These are phyloP conservation scores for Zygogramma bicolorata DNA, from an alignment of 2,888 invertebrate genomes.

Conservation along the genomic window DNA sequence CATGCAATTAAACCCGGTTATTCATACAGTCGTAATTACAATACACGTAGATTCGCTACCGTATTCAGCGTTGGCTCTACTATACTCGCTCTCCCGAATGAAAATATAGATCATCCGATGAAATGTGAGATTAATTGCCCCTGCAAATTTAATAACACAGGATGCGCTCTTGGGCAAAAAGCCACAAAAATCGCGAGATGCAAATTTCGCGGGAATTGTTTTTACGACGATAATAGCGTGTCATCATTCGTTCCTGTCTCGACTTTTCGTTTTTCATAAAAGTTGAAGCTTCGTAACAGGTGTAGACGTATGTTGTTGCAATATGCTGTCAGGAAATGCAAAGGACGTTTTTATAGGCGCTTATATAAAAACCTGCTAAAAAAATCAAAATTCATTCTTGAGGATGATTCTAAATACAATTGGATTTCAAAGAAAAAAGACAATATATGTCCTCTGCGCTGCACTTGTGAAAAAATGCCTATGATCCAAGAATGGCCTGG, in stretches of 20 bases:
- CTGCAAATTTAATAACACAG: constrained; percentile 31
- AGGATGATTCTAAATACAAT: too few relatives aligned
- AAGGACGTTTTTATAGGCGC: not conserved
- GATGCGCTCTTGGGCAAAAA: constrained; percentile 25
- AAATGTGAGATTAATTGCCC: constrained; percentile 27
- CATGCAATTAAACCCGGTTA: not conserved
- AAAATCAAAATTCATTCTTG: too few relatives aligned
- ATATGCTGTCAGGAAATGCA: not conserved
- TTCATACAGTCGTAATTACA: not conserved
- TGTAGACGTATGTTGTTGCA: not conserved
- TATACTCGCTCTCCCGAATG: not conserved
- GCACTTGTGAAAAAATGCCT: too few relatives aligned
- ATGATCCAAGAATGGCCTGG: too few relatives aligned
- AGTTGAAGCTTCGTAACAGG: not conserved
- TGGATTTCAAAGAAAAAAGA: too few relatives aligned
- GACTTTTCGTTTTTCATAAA: constrained; percentile 17
- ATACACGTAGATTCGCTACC: not conserved
- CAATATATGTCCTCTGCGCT: too few relatives aligned
- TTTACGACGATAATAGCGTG: constrained; percentile 24
- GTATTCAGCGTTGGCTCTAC: not conserved
- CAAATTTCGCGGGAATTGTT: constrained; percentile 25
- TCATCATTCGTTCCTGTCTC: constrained; percentile 13
- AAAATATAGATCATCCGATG: constrained; percentile 22
- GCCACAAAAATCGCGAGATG: constrained; percentile 18
- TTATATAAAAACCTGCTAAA: too few relatives aligned